Evolutionary conservation across 2,113 vertebrate species (phyloP), one percentile per base, ranked within the genome.

Genomic region (Dicaeum eximium): DNA sequence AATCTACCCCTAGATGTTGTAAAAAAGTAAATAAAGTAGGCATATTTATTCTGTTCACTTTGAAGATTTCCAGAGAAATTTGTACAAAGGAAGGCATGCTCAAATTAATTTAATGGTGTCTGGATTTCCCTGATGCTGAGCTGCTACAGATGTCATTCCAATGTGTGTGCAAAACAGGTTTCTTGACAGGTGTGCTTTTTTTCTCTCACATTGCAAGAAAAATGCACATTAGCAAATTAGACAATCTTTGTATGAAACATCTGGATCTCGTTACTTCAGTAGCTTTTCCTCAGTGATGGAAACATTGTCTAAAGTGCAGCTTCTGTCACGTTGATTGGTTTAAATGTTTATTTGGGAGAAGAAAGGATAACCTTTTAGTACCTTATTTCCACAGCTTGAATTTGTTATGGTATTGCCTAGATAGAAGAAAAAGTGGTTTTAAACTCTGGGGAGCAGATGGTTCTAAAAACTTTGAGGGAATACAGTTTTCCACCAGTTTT

Each of bases 261-360:
- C 96, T 98, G 97, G 92, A 95, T 97, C 96, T 92, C 58, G 44
- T 97, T 97, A 95, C 95, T 97, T 97, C 93, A 91, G 69, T 95
- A 86, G 92, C 80, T 96, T 97, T 92, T 92, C 67, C 47, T 95
- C 71, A 44, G 48, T 93, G 94, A 91, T 92, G 87, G 91, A 96
- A 94, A 37, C 86, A 22, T 61, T 60, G 79, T 89, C 80, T 97
- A 95, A 96, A 86, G 95, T 73, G 80, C 48, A 93, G 85, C 95
- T 97, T 97, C 94, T 97, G 94, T 96, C 91, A 83, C 13, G 75
- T 47, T 97, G 96, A 96, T 95, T 83, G 92, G 56, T 87, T 96
- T 94, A 77, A 93, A 94, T 81, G 71, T 90, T 95, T 95, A 28
- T 92, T 74, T 95, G 83, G 75, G 82, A 78, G 74, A 94, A 74